Evolutionary conservation across 2,113 vertebrate genomes (phyloP).

Genomic region (Xenopus tropicalis): UCB_Xtro_10.0 CM004449.2:26416001-26416500

Average conservation of each 20-base stretch:
- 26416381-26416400: slow-evolving; percentile 38
- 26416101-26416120: slow-evolving; percentile 31
- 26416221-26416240: slow-evolving; percentile 5
- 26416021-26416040: background rate
- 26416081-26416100: slow-evolving; percentile 1
- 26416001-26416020: background rate
- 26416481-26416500: slow-evolving; percentile 44
- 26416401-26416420: slow-evolving; percentile 26
- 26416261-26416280: slow-evolving; percentile 16
- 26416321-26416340: slow-evolving; percentile 21
- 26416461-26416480: slow-evolving; percentile 36
- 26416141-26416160: slow-evolving; percentile 15
- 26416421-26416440: slow-evolving; percentile 11
- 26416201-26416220: slow-evolving; percentile 29
- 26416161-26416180: slow-evolving; percentile 5
- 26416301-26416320: slow-evolving; percentile 33
- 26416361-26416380: slow-evolving; percentile 38
- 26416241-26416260: background rate
- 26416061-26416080: slow-evolving; percentile 30
- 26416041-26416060: slow-evolving; percentile 18
- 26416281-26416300: slow-evolving; percentile 32
- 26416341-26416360: slow-evolving; percentile 38
- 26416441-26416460: slow-evolving; percentile 30
- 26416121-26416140: slow-evolving; percentile 37
- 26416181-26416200: slow-evolving; percentile 1